A percentile compares a stretch with the other conserved stretches of the same genome.
Conservation (phyloP, 2,888 invertebrate species). For the Gastracanthus pulcherrimus region DNA sequence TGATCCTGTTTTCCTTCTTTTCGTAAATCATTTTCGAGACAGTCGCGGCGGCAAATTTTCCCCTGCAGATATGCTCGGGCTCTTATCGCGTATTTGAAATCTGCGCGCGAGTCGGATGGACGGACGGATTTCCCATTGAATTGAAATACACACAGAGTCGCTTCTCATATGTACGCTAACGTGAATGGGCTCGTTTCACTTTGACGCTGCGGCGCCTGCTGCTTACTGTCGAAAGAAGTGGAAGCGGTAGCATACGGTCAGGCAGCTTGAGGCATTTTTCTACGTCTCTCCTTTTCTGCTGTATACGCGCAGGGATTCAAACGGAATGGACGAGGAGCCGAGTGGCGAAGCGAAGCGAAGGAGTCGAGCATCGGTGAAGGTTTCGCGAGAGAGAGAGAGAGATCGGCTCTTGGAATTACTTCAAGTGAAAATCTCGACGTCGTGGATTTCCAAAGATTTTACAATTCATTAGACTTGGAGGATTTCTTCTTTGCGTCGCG, state of each 20-base stretch:
- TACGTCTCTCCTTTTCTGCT: not conserved
- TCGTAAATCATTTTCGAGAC: not conserved
- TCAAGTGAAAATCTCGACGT: not conserved
- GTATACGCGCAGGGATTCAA: not conserved
- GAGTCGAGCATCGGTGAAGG: too few species aligned
- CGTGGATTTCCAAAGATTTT: constrained; percentile 12
- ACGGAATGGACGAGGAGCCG: not conserved
- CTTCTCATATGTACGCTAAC: not conserved
- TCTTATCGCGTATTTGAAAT: not conserved
- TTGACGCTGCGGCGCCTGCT: not conserved
- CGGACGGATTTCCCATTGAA: not conserved
- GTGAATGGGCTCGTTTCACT: constrained; percentile 5
- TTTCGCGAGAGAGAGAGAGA: too few species aligned
- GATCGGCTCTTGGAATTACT: not conserved
- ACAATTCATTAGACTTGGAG: not conserved
- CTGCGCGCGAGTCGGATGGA: not conserved
- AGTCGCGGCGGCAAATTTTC: not conserved
- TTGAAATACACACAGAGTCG: not conserved
- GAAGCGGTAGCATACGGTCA: too few species aligned
- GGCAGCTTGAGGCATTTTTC: not conserved
- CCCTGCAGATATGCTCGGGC: too few species aligned
- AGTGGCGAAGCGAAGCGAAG: too few species aligned
- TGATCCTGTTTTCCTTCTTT: not conserved
- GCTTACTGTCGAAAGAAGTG: not conserved
- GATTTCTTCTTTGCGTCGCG: not conserved